Base-by-base conservation (phyloP, 2,113 vertebrate genomes). In the Vidua macroura region DNA sequence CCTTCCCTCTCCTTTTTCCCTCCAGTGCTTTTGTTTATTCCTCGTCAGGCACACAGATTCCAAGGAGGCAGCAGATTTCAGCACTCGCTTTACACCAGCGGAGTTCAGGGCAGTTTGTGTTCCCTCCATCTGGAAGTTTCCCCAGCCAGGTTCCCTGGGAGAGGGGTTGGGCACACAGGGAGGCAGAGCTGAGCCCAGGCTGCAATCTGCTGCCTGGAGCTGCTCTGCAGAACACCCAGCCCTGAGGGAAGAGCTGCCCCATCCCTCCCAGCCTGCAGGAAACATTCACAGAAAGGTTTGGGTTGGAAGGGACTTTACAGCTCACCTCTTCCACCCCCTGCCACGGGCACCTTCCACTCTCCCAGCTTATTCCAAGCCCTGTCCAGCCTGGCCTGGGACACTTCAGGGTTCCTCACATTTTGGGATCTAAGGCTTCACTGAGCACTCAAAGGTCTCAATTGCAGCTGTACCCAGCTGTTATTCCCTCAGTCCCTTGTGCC, bases 71-170 rank as follows among this genome's bases (percentile, higher is more conserved):
- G 67, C 88, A 90, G 82, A 85, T 73, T 52, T 51, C 85, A 82
- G 46, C 70, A 52, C 60, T 16, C 37, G 35, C 74, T 72, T 52
- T n/a, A 11, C 15, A n/a, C 46, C 35, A 59, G 69, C 79, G 59
- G 55, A 63, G 88, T 28, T 55, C 64, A 28, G 72, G 59, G 0
- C 48, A n/a, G 64, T 48, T 77, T 58, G 49, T 86, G 51, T 7
- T 83, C 44, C 76, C 84, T 49, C 92, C 92, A 41, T 76, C 77
- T 94, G 92, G 79, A 27, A 41, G 8, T 44, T 55, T 23, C 23
- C 2, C 0, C 37, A 59, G 63, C 30, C 39, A 49, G 39, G 48
- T 43, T 83, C 46, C 63, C 67, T 27, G 67, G 55, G 15, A 43
- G n/a, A n/a, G n/a, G 51, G 58, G 70, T 30, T 4, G 2, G 78